Evolutionary conservation across 2,113 vertebrate species (phyloP).

Genomic region (Rostratula benghalensis): DNA sequence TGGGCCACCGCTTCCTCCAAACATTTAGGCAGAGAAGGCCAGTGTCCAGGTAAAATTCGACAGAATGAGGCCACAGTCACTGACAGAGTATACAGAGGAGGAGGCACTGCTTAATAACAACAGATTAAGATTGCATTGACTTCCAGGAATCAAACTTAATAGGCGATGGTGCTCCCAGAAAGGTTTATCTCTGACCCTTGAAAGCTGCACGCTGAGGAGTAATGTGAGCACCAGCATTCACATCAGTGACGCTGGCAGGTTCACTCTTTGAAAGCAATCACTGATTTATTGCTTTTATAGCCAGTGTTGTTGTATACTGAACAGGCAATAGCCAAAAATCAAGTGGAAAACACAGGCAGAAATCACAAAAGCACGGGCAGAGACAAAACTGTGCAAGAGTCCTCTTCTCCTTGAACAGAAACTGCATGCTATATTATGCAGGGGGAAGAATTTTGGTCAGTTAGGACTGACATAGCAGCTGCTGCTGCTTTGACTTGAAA

Average conservation of each 20-base stretch:
- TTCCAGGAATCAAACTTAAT: not conserved
- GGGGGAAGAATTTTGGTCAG: not conserved
- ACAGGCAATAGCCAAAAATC: not conserved
- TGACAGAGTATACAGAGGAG: not conserved
- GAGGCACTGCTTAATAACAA: fast-evolving
- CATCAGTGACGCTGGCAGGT: not conserved
- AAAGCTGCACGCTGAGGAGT: not conserved
- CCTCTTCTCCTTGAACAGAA: not conserved
- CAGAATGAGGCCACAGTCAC: not conserved
- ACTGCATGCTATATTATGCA: too few species aligned
- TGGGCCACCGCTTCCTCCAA: not conserved
- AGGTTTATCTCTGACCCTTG: not conserved
- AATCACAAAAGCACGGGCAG: not conserved
- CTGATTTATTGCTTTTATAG: not conserved
- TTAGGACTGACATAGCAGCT: not conserved
- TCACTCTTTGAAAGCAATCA: not conserved
- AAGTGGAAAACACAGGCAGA: too few species aligned
- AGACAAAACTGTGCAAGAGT: not conserved
- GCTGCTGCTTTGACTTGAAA: not conserved
- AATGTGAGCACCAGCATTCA: fast-evolving
- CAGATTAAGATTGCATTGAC: not conserved
- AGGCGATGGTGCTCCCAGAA: not conserved
- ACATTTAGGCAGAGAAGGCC: not conserved
- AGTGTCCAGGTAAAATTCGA: not conserved
- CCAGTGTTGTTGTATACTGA: not conserved